phyloP scores from a whole-genome alignment of 2,888 invertebrate species.

The Netelia virgata region DNA sequence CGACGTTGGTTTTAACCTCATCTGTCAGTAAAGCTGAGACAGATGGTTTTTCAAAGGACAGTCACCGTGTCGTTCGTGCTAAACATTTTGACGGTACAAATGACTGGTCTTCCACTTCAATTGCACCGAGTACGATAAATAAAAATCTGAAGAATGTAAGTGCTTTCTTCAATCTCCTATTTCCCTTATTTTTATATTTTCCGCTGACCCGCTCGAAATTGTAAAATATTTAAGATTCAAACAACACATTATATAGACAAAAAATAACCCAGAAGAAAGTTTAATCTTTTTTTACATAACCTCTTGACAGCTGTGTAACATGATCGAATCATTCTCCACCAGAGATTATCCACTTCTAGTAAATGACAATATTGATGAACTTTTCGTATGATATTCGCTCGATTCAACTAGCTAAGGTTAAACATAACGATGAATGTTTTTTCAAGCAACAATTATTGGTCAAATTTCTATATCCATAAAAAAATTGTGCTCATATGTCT shows the following conservation, averaged over 20 bases:
- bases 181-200: conserved; percentile 2
- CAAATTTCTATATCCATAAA: no score
- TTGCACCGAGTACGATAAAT: neutral
- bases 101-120: neutral
- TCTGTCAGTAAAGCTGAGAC: conserved; percentile 68
- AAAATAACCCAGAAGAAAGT: neutral
- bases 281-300: neutral
- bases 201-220: neutral
- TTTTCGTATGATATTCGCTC: no score
- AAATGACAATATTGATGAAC: no score
- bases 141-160: conserved; percentile 45
- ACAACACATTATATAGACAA: neutral
- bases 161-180: conserved; percentile 11
- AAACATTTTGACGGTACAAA: conserved; percentile 20
- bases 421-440: no score
- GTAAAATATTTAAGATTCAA: neutral
- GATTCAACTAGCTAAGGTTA: no score
- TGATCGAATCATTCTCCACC: no score
- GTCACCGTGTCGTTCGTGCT: neutral
- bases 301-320: no score
- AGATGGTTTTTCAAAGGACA: conserved; percentile 59
- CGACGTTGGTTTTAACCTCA: conserved; percentile 75
- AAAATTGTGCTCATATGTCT: no score
- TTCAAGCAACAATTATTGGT: no score
- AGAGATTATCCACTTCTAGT: no score